Conservation (phyloP, 35 echinoderm and acorn worm genomes). For the Ptychodera flava region DNA sequence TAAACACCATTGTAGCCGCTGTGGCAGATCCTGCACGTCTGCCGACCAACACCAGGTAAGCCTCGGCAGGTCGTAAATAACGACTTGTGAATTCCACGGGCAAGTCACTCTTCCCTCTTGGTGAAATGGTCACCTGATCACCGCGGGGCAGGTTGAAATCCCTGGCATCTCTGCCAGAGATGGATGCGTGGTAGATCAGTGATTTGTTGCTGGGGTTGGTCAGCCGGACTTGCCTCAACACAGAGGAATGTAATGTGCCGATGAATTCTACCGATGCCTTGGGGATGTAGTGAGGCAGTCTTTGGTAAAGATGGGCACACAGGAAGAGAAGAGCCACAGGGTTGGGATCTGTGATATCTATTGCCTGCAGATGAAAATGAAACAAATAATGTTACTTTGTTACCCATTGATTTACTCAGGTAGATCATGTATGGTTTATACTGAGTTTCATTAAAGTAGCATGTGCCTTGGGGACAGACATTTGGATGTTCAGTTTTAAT, state of each 20-base stretch:
- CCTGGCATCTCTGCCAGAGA: conserved; percentile 81
- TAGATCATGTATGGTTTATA: no score
- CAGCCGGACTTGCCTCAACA: conserved; percentile 70
- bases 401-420: no score
- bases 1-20: conserved; percentile 90
- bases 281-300: conserved; percentile 84
- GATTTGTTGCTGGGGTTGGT: conserved; percentile 93
- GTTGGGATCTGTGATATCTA: conserved; percentile 98
- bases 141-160: conserved; percentile 70
- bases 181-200: conserved; percentile 79
- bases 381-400: no score
- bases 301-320: conserved; percentile 89
- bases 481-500: no score
- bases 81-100: conserved; percentile 81
- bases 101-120: conserved; percentile 68
- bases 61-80: conserved; percentile 84
- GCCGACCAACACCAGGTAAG: conserved; percentile 81
- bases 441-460: no score
- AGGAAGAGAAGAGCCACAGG: conserved; percentile 79
- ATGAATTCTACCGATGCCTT: conserved; percentile 84
- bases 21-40: conserved; percentile 74
- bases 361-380: conserved; percentile 54
- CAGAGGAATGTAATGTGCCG: conserved; percentile 51
- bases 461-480: no score
- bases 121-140: conserved; percentile 58